Conservation (phyloP, 2,113 vertebrate species). For the Rhynchomys soricoides region DNA sequence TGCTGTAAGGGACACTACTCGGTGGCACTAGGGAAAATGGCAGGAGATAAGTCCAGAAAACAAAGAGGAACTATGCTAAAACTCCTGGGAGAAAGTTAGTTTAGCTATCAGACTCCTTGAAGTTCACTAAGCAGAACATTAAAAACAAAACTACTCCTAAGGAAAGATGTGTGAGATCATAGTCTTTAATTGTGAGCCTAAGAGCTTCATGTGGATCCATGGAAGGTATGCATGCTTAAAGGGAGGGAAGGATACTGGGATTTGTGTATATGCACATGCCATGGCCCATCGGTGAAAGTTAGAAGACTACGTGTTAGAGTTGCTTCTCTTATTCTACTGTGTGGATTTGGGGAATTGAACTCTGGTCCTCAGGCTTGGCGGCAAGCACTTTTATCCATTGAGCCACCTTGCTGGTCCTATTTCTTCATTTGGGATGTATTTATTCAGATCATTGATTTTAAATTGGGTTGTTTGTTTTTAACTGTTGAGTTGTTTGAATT, state of each 20-base stretch:
- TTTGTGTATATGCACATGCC: not conserved
- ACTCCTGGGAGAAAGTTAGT: not conserved
- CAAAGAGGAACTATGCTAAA: not conserved
- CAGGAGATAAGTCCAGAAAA: not conserved
- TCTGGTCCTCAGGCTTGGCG: not conserved
- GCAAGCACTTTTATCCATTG: not conserved
- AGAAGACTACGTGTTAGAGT: not conserved
- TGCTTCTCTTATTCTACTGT: not conserved
- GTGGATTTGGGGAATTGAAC: not conserved
- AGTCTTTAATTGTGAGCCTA: not conserved
- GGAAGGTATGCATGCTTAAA: not conserved
- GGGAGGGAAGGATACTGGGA: not conserved
- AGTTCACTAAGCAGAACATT: not conserved
- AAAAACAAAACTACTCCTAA: not conserved
- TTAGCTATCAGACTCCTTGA: not conserved
- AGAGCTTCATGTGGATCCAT: not conserved
- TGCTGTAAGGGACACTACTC: not conserved
- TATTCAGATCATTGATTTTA: not conserved
- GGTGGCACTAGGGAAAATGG: not conserved
- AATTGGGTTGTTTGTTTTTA: not conserved
- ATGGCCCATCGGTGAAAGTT: not conserved
- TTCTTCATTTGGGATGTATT: not conserved
- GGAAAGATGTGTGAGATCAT: not conserved
- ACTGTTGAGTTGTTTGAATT: not conserved
- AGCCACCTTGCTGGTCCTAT: no score